Evolutionary conservation across 2,888 invertebrate genomes (phyloP).

Genomic region (Lasioglossum figueresi): DNA sequence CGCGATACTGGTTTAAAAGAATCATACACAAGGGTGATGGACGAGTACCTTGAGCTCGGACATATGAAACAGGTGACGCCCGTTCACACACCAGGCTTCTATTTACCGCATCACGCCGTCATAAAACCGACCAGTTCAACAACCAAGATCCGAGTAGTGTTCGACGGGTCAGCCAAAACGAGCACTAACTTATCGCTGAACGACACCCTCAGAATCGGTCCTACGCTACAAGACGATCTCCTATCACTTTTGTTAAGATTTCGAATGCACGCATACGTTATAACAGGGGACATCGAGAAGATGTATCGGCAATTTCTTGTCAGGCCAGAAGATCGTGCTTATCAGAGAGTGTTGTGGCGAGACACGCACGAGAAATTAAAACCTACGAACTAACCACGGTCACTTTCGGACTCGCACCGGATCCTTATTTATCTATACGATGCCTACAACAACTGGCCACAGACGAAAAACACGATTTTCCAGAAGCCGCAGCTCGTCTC

Average conservation of each 20-base stretch:
- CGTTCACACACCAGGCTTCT: not conserved
- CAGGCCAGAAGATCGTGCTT: not conserved
- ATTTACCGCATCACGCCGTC: conserved; percentile 31
- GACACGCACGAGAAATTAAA: rapidly evolving
- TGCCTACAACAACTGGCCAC: not conserved
- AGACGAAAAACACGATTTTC: not conserved
- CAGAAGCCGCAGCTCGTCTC: not conserved
- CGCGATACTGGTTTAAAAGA: not conserved
- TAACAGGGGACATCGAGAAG: conserved; percentile 30
- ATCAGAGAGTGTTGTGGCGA: not conserved
- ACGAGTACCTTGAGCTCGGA: conserved; percentile 9
- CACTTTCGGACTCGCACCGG: not conserved
- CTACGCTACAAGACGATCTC: conserved; percentile 12
- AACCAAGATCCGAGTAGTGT: too few species aligned
- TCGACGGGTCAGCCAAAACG: conserved; percentile 12
- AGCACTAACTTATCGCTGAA: conserved; percentile 13
- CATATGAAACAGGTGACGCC: not conserved
- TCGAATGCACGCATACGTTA: not conserved
- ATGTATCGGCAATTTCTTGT: conserved; percentile 19
- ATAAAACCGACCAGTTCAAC: too few species aligned
- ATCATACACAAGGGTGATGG: not conserved
- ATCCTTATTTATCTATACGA: not conserved
- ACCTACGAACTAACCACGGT: not conserved
- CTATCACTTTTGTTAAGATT: not conserved
- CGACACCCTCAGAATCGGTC: not conserved